Percentiles rank a stretch among this genome's conserved stretches.
These are phyloP conservation scores for Petrocephalus sullivani DNA, from an alignment of 2,797 vertebrate species.

Conservation along the genomic window DNA sequence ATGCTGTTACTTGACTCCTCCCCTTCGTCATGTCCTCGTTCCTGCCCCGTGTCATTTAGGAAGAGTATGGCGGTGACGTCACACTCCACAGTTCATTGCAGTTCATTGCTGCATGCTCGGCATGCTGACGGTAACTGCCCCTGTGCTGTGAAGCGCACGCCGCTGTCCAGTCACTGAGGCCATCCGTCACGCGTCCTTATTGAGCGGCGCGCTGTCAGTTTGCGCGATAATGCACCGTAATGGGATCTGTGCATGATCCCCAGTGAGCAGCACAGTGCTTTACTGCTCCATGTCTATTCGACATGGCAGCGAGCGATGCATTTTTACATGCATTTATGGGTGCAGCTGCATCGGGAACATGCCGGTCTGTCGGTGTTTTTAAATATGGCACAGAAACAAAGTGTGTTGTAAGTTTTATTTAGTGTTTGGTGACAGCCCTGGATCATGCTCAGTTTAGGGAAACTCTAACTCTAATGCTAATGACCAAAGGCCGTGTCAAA, in stretches of 20 bases:
- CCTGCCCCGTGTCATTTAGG: background rate
- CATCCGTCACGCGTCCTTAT: background rate
- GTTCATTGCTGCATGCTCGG: background rate
- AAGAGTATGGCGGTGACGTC: background rate
- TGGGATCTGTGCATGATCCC: background rate
- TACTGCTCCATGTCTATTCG: background rate
- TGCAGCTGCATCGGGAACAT: background rate
- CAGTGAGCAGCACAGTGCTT: background rate
- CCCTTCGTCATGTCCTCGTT: background rate
- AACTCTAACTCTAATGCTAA: background rate
- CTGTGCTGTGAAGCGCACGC: background rate
- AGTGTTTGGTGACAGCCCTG: background rate
- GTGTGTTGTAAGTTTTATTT: background rate
- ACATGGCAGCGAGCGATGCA: background rate
- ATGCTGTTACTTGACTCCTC: background rate
- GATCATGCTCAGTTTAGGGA: background rate
- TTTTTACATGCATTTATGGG: background rate
- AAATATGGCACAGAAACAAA: background rate
- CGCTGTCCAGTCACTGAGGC: background rate
- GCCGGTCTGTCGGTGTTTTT: background rate
- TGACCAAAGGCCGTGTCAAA: background rate
- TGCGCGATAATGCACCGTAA: background rate
- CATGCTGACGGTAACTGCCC: background rate
- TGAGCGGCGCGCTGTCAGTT: background rate
- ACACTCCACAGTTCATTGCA: background rate